Percentiles rank a stretch among this genome's conserved stretches.
phyloP scores from a whole-genome alignment of 2,113 vertebrate genomes.

The Edolisoma coerulescens region DNA sequence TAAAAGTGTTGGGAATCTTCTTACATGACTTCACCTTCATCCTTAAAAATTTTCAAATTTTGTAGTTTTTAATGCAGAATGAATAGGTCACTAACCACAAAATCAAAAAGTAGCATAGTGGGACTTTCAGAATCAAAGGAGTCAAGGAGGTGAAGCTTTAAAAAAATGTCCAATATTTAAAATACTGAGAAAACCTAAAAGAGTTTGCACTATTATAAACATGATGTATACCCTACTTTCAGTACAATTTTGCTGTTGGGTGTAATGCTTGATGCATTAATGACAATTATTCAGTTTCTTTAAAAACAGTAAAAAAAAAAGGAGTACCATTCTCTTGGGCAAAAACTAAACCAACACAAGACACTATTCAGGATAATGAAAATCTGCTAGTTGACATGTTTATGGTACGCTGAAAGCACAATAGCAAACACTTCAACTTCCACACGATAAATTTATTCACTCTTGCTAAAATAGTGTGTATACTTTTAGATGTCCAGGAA shows the following conservation, averaged over 20 bases:
- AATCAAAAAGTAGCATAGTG: not conserved
- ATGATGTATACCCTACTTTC: not conserved
- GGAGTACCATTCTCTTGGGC: not conserved
- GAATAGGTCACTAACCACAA: not conserved
- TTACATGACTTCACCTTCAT: not conserved
- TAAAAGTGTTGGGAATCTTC: not conserved
- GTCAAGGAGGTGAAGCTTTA: not conserved
- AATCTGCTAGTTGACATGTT: not conserved
- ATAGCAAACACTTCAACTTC: not conserved
- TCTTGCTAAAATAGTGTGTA: not conserved
- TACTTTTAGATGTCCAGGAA: not conserved
- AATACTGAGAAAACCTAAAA: not conserved
- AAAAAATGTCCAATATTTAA: not conserved
- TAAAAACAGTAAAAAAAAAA: not conserved
- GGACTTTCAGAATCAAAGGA: not conserved
- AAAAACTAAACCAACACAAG: not conserved
- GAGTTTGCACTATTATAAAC: not conserved
- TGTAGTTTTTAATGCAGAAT: not conserved
- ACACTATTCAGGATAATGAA: not conserved
- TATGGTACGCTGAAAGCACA: not conserved
- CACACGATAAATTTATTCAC: not conserved
- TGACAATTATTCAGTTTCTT: not conserved
- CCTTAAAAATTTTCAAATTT: not conserved
- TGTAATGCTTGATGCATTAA: not conserved
- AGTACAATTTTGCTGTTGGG: accelerated